A percentile compares a stretch with the other conserved stretches of the same genome.
phyloP scores from a whole-genome alignment of 2,797 vertebrate genomes.

The Graptemys geographica region DNA sequence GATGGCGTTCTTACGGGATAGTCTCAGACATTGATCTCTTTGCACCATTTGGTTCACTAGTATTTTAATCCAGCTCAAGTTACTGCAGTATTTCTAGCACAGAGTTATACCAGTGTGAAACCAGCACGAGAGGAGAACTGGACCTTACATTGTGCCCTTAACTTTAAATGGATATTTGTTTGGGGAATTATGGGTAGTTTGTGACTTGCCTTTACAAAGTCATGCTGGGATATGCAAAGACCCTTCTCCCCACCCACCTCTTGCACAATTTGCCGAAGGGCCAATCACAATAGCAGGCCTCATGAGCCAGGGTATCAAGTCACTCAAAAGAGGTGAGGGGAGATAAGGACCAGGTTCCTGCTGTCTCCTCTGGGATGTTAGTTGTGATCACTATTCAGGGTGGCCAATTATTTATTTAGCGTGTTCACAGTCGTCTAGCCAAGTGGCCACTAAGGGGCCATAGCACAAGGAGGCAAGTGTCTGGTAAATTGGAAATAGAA shows the following conservation, averaged over 20 bases:
- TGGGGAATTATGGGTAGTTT: neutral
- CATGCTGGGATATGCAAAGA: neutral
- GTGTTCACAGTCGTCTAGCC: no score
- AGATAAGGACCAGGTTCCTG: neutral
- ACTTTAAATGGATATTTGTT: neutral
- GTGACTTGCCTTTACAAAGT: neutral
- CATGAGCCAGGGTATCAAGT: neutral
- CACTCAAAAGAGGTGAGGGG: neutral
- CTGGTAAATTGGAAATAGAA: neutral
- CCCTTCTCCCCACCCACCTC: neutral
- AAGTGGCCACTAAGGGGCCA: neutral
- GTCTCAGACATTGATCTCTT: neutral
- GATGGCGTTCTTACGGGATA: neutral
- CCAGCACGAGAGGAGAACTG: neutral
- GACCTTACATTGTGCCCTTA: neutral
- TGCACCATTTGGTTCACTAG: neutral
- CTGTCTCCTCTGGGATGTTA: neutral
- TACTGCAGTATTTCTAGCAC: neutral
- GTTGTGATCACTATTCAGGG: neutral
- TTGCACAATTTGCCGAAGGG: neutral
- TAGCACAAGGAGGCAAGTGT: neutral
- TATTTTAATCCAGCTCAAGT: neutral
- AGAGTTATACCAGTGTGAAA: neutral
- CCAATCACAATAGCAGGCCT: neutral
- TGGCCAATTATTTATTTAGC: neutral